These are phyloP conservation scores for Dendrolimus kikuchii DNA, from an alignment of 1,140 invertebrate genomes.

Conservation along the genomic window DNA sequence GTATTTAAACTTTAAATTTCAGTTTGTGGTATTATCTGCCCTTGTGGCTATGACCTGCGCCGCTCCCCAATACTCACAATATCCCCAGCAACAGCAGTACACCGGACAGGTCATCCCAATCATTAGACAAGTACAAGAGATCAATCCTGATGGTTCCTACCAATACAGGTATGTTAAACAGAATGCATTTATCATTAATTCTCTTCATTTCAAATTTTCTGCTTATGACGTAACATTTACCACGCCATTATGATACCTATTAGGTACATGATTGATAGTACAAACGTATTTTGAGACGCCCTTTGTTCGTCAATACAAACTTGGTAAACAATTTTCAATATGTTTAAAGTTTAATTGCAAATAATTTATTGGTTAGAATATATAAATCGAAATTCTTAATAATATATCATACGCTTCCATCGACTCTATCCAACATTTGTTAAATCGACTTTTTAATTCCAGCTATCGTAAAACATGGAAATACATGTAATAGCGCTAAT, in stretches of 20 bases:
- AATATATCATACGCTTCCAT: too few relatives aligned
- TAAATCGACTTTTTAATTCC: too few relatives aligned
- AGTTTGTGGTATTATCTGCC: slow-evolving; percentile 52
- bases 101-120: slow-evolving; percentile 68
- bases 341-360: too few relatives aligned
- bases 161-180: slow-evolving; percentile 73
- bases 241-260: background rate
- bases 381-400: too few relatives aligned
- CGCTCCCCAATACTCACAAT: slow-evolving; percentile 49
- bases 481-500: too few relatives aligned
- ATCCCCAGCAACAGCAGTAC: slow-evolving; percentile 37
- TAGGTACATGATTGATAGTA: too few relatives aligned
- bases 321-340: too few relatives aligned
- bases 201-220: background rate
- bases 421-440: too few relatives aligned
- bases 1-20: slow-evolving; percentile 16
- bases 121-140: slow-evolving; percentile 74
- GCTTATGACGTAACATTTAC: background rate
- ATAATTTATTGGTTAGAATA: too few relatives aligned
- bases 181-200: background rate
- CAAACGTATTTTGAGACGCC: too few relatives aligned
- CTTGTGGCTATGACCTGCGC: slow-evolving; percentile 48
- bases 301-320: too few relatives aligned
- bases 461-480: too few relatives aligned
- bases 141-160: slow-evolving; percentile 79